Evolutionary conservation across 2,888 invertebrate genomes (phyloP).

Genomic region (Nesidiocoris tenuis): DNA sequence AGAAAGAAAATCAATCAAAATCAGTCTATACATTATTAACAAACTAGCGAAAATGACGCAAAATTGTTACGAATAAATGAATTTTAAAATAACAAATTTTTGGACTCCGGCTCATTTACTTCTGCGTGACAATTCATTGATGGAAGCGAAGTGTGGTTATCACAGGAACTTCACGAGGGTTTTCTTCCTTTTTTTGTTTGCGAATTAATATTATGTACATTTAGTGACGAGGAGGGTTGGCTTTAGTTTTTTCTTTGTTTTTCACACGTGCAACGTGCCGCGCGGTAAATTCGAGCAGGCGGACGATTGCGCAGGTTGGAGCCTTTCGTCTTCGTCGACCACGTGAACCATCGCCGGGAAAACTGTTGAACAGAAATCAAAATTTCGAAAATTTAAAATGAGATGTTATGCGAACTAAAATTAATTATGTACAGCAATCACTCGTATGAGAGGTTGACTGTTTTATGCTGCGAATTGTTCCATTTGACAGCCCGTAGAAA

Average conservation of each 20-base stretch:
- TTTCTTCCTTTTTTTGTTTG: constrained; percentile 20
- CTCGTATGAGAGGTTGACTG: too few relatives aligned
- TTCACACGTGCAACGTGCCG: constrained; percentile 35
- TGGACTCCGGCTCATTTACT: not conserved
- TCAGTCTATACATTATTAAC: constrained; percentile 39
- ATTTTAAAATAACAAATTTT: not conserved
- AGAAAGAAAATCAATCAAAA: constrained; percentile 19
- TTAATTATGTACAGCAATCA: not conserved
- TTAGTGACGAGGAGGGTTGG: constrained; percentile 9
- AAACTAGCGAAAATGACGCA: not conserved
- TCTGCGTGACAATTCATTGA: constrained; percentile 7
- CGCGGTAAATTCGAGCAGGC: constrained; percentile 27
- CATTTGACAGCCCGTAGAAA: too few relatives aligned
- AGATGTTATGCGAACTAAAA: not conserved
- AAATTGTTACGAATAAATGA: too few relatives aligned
- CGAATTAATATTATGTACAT: constrained; percentile 23
- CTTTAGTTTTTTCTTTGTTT: constrained; percentile 1
- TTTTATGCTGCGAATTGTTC: too few relatives aligned
- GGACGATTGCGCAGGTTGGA: constrained; percentile 22
- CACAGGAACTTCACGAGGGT: constrained; percentile 45
- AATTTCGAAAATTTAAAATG: not conserved
- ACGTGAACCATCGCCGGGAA: constrained; percentile 28
- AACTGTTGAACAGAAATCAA: not conserved
- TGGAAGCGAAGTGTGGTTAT: constrained; percentile 45
- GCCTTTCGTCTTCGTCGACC: constrained; percentile 26